Percentiles rank a stretch among this genome's conserved stretches.
Evolutionary conservation across 2,113 vertebrate species (phyloP).

Genomic region (Caretta caretta): DNA sequence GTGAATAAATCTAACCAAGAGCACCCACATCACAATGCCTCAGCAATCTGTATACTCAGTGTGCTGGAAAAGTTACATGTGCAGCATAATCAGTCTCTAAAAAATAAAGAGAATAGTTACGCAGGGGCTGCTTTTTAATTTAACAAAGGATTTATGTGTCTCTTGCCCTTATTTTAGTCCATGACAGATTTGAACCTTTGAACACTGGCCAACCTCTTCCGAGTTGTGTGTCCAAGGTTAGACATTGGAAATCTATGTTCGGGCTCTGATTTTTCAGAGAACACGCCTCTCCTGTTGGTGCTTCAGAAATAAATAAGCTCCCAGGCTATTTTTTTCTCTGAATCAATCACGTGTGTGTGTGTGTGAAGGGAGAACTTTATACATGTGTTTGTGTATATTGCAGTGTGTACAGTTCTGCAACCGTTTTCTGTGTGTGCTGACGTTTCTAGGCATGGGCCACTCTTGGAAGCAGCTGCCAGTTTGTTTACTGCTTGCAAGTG

Average conservation of each 20-base stretch:
- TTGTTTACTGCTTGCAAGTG: neutral
- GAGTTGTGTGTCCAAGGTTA: neutral
- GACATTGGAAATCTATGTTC: neutral
- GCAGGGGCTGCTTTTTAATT: neutral
- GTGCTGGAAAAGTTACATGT: neutral
- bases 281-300: neutral
- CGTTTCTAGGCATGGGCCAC: neutral
- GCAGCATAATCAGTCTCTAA: too few species aligned
- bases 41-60: too few species aligned
- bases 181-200: neutral
- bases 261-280: neutral
- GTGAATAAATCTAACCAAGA: neutral
- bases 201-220: neutral
- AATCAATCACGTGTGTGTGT: neutral
- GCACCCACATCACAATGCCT: neutral
- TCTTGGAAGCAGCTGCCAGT: neutral
- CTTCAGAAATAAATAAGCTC: neutral
- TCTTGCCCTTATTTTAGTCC: neutral
- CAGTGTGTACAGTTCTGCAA: neutral
- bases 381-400: neutral
- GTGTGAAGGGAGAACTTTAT: neutral
- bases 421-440: neutral
- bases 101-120: too few species aligned
- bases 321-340: neutral
- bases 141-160: fast-evolving